These are phyloP conservation scores for Penelope pileata DNA, from an alignment of 2,113 vertebrate species.

Conservation along the genomic window DNA sequence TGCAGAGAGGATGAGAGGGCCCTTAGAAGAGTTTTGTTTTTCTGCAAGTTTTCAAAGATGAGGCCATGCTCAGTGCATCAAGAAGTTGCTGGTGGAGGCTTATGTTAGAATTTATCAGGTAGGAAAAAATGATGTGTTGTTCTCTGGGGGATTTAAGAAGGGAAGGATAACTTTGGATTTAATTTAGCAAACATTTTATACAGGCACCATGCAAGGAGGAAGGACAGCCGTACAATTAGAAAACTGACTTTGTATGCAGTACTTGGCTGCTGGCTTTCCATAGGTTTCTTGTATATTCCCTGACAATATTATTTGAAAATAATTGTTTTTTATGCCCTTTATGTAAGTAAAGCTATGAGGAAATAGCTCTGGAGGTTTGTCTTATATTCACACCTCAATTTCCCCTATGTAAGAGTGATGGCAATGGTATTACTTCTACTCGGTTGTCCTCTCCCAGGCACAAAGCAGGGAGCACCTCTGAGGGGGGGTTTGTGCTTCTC, in stretches of 20 bases:
- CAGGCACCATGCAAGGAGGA: background rate
- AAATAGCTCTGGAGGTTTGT: background rate
- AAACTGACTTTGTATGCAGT: background rate
- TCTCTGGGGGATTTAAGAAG: background rate
- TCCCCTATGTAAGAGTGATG: background rate
- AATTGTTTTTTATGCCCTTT: background rate
- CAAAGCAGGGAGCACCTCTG: background rate
- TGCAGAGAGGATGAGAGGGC: background rate
- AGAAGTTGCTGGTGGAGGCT: background rate
- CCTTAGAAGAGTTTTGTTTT: background rate
- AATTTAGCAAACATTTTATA: background rate
- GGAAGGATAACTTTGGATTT: background rate
- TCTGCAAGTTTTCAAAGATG: background rate
- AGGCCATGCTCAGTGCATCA: background rate
- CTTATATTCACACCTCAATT: background rate
- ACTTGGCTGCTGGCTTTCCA: constrained; percentile 37
- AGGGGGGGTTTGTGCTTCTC: background rate
- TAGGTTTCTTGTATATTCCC: background rate
- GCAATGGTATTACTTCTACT: background rate
- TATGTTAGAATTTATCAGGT: constrained; percentile 1
- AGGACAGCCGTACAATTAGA: background rate
- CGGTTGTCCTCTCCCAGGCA: background rate
- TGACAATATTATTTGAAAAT: background rate
- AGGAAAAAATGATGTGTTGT: background rate
- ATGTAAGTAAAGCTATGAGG: background rate